phyloP scores from a whole-genome alignment of 37 sponge, comb jelly and placozoan species.

The Haliclona indistincta region DNA sequence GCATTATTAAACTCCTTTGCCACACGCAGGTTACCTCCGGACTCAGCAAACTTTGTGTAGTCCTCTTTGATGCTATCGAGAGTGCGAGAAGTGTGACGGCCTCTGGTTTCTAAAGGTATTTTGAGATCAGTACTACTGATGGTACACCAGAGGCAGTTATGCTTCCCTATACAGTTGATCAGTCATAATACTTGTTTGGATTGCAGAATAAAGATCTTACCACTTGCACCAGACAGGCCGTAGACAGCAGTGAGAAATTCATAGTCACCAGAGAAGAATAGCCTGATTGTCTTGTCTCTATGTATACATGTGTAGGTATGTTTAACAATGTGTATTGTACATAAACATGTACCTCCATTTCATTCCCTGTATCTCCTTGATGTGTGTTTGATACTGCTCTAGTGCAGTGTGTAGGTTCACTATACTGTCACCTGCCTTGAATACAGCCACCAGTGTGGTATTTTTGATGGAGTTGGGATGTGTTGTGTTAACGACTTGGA shows the following conservation, averaged over 20 bases:
- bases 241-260: slow-evolving; percentile 8
- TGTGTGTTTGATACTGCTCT: slow-evolving; percentile 7
- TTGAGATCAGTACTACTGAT: slow-evolving; percentile 8
- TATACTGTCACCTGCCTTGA: slow-evolving; percentile 27
- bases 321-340: not conserved
- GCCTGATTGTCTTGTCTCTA: slow-evolving; percentile 5
- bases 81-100: not conserved
- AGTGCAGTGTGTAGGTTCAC: slow-evolving; percentile 39
- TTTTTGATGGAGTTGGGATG: slow-evolving; percentile 25
- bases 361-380: not conserved
- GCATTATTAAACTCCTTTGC: slow-evolving; percentile 50
- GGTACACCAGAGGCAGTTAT: slow-evolving; percentile 46
- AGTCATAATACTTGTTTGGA: too few relatives aligned
- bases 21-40: slow-evolving; percentile 17
- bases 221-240: slow-evolving; percentile 31
- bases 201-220: too few relatives aligned
- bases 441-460: slow-evolving; percentile 32
- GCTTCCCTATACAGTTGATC: too few relatives aligned
- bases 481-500: slow-evolving; percentile 29
- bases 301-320: not conserved
- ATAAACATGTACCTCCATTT: slow-evolving; percentile 45
- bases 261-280: slow-evolving; percentile 24
- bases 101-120: slow-evolving; percentile 9
- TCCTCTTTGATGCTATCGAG: slow-evolving; percentile 13
- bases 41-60: slow-evolving; percentile 6